These are phyloP conservation scores for Rhombomys opimus DNA, from an alignment of 2,113 vertebrate genomes.

Conservation along the genomic window DNA sequence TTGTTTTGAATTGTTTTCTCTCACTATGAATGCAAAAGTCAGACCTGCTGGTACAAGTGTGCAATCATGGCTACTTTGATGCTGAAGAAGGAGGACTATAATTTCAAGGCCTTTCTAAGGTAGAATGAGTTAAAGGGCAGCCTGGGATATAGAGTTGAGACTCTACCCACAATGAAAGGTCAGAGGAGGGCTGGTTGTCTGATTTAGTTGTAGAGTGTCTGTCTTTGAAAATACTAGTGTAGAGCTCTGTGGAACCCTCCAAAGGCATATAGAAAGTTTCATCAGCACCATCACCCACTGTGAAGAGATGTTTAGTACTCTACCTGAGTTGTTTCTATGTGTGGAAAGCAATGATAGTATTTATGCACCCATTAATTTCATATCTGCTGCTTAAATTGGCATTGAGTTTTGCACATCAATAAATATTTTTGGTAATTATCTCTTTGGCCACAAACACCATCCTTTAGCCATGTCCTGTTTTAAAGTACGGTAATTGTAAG, in stretches of 20 bases:
- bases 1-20: neutral
- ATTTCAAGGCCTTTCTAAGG: neutral
- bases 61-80: neutral
- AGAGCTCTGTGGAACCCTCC: neutral
- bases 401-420: neutral
- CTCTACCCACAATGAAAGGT: too few relatives aligned
- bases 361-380: neutral
- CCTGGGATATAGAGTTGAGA: neutral
- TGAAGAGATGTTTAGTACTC: neutral
- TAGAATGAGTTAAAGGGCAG: neutral
- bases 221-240: neutral
- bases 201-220: neutral
- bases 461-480: neutral
- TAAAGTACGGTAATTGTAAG: neutral
- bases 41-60: neutral
- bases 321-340: neutral
- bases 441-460: neutral
- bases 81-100: neutral
- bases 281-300: neutral
- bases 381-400: neutral
- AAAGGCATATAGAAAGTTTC: neutral
- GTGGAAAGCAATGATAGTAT: neutral
- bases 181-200: neutral
- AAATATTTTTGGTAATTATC: slow-evolving; percentile 12
- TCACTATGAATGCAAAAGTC: neutral